Conservation (phyloP, 2,888 invertebrate species). For the Proisotoma minuta region DNA sequence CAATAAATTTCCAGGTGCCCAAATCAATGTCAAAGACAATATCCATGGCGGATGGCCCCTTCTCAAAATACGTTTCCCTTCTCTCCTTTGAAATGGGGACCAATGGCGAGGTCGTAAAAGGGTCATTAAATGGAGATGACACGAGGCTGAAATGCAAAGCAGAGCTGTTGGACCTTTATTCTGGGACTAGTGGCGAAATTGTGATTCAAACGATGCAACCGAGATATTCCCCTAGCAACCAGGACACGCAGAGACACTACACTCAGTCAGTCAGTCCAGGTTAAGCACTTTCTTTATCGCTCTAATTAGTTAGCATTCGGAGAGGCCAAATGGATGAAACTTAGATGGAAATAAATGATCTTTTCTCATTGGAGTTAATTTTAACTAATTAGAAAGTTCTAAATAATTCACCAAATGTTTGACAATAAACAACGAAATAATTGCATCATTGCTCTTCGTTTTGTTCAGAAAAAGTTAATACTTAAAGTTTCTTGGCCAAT, state of each 20-base stretch:
- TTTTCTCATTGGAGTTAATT: too few relatives aligned
- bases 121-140: neutral
- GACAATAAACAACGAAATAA: too few relatives aligned
- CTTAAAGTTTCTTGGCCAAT: too few relatives aligned
- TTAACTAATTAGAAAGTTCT: too few relatives aligned
- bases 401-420: too few relatives aligned
- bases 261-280: neutral
- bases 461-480: too few relatives aligned
- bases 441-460: too few relatives aligned
- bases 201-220: conserved; percentile 13
- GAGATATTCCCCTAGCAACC: conserved; percentile 12
- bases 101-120: neutral
- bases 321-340: too few relatives aligned
- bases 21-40: neutral
- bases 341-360: too few relatives aligned
- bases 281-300: neutral
- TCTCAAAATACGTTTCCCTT: neutral
- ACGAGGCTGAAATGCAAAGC: conserved; percentile 11
- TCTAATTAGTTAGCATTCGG: too few relatives aligned
- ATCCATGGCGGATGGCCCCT: neutral
- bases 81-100: conserved; percentile 9
- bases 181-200: conserved; percentile 1
- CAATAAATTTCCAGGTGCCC: too few relatives aligned
- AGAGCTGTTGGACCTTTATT: conserved; percentile 9
- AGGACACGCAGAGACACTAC: conserved; percentile 9